phyloP scores from a whole-genome alignment of 1,140 invertebrate species.

The Pogonognathellus flavescens region DNA sequence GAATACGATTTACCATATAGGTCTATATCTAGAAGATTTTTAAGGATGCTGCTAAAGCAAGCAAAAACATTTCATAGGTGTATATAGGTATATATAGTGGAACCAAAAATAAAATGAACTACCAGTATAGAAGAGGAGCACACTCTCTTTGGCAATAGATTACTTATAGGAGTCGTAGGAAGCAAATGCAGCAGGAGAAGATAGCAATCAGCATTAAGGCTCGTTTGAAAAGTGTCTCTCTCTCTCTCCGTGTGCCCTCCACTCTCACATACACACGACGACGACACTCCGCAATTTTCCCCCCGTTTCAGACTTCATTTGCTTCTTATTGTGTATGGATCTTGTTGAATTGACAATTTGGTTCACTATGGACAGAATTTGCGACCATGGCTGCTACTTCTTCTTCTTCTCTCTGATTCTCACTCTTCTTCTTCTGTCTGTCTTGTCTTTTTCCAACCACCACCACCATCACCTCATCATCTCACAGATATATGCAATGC shows the following conservation, averaged over 20 bases:
- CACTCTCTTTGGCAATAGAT: neutral
- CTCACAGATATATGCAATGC: neutral
- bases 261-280: conserved; percentile 19
- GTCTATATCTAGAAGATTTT: no score
- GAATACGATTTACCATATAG: no score
- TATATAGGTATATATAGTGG: no score
- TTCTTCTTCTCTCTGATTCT: neutral
- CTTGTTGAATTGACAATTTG: conserved; percentile 37
- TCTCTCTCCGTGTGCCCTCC: conserved; percentile 8
- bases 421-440: neutral
- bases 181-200: conserved; percentile 51
- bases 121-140: neutral
- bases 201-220: conserved; percentile 65
- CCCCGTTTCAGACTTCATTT: conserved; percentile 67
- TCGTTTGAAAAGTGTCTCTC: conserved; percentile 63
- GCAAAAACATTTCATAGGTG: no score
- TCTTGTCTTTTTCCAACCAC: neutral
- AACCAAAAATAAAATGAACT: no score
- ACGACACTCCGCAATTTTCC: conserved; percentile 64
- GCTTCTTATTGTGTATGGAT: conserved; percentile 67
- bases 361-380: conserved; percentile 54
- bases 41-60: no score
- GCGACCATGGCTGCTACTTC: conserved; percentile 17
- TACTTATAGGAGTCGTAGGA: neutral
- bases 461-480: neutral